Base-by-base conservation (phyloP, 2,797 vertebrate genomes). In the Apogon talboti region DNA sequence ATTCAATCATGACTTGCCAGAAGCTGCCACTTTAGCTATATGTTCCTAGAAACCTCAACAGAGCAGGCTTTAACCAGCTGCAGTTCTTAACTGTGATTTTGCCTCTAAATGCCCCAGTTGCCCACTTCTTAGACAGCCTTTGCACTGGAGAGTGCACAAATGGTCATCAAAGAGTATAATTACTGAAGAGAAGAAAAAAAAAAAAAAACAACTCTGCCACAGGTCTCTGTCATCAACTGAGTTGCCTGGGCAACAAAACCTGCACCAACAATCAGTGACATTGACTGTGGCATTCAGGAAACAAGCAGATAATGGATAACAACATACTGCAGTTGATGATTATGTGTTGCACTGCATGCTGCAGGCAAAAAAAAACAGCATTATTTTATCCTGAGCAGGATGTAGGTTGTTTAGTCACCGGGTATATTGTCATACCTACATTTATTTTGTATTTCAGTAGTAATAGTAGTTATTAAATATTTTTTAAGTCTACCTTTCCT, bases 191-290 rank as follows among this genome's bases (percentile, higher is more conserved):
- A 38, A 40, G 11, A 12, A 1, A 15, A 60, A 14, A 40, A 14
- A 40, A 38, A 18, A 48, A 57, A 57, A 44, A 7, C 57, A 44
- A 9, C 63, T 66, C 65, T 74, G 73, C 67, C 74, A 75, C 50
- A 46, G 55, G 66, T 63, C 67, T 78, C 62, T 66, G 74, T 76
- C 84, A 87, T 90, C 88, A 89, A 79, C 62, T 7, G 6, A 56
- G 89, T 91, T 88, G 76, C 87, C 87, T 64, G 45, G 87, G 86
- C 59, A 86, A 90, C 86, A 63, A 58, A 77, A 84, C 74, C 38
- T 74, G 59, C 57, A 55, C 45, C 71, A 35, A 69, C 55, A 84
- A 72, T 83, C 60, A 64, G 68, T 76, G 74, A 72, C 68, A 82
- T 73, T 73, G 73, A 76, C 71, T 42, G 47, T 69, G 71, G 71